Percentiles rank a stretch among this genome's conserved stretches.
Conservation (phyloP, 2,113 vertebrate genomes). For the Dromas ardeola region DNA sequence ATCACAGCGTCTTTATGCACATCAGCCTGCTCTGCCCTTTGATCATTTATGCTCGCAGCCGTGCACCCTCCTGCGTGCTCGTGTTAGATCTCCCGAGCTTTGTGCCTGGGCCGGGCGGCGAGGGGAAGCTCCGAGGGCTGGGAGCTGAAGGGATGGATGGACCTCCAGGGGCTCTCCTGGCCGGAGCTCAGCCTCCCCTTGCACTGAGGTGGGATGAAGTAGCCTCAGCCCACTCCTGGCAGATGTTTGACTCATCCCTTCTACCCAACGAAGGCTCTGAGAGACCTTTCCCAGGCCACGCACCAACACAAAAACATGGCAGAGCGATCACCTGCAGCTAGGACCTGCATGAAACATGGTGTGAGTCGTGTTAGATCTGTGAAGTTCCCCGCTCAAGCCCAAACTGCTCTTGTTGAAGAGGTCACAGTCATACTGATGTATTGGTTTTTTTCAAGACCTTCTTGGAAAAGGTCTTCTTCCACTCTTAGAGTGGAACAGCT, state of each 20-base stretch:
- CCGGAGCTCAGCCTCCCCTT: accelerated
- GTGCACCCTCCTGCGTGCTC: background rate
- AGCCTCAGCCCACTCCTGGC: accelerated
- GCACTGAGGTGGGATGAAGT: background rate
- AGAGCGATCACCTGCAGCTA: accelerated
- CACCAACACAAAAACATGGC: background rate
- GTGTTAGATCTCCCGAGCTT: background rate
- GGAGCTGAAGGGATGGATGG: background rate
- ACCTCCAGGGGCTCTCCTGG: background rate
- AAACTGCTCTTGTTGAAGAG: background rate
- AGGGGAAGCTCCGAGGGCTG: background rate
- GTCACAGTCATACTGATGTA: background rate
- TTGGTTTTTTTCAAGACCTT: background rate
- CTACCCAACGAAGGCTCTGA: accelerated
- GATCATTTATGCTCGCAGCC: slow-evolving; percentile 43
- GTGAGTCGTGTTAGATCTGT: accelerated
- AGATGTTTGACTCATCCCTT: background rate
- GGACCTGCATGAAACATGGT: accelerated
- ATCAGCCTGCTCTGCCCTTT: slow-evolving; percentile 52
- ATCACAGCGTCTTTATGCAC: background rate
- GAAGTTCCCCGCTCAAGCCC: background rate
- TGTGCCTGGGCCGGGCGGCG: accelerated
- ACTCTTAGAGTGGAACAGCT: background rate
- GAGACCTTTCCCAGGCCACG: background rate
- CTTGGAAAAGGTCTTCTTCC: background rate